Base-by-base conservation (phyloP, 2,113 vertebrate genomes). In the Gadus chalcogrammus region DNA sequence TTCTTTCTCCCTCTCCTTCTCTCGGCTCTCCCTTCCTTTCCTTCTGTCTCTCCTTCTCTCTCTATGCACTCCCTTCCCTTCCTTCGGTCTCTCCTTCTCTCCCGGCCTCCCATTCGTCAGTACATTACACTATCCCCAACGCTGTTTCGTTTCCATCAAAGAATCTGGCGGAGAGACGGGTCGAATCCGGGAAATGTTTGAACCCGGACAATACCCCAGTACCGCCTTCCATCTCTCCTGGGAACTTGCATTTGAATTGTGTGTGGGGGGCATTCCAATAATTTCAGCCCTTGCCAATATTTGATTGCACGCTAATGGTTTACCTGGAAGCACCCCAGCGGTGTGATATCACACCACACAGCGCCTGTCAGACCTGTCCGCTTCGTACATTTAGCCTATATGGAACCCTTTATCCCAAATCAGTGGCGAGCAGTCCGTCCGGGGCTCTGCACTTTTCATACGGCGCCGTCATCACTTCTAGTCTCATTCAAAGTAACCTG, bases 371-470 rank as follows among this genome's bases (percentile, higher is more conserved):
- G 13, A 28, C n/a, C 20, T 18, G 20, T 15, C 24, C 24, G 15
- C 61, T 73, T 69, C 72, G 56, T 62, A 28, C 69, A 79, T 81
- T 81, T 73, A 67, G 31, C 68, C 63, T 83, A 63, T 24, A 63
- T 20, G n/a, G 76, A 77, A 66, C 59, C 78, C 78, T 82, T 87
- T 68, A 75, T 84, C 61, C 70, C 53, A 58, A 65, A 52, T 82
- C 77, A 73, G 48, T 35, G 0, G 68, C 27, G 73, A 85, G 77
- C 79, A 70, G 5, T 74, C 79, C 72, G 85, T 88, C 83, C 83
- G 60, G 86, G 79, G 78, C 83, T 85, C 31, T 67, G 70, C 78
- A 62, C 22, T 75, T 78, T 79, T 79, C 64, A 71, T 82, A 76
- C 59, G 73, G 77, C 31, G 53, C 28, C 18, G 5, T 79, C 79